Evolutionary conservation across 2,797 vertebrate genomes (phyloP).

Genomic region (Lateolabrax maculatus): DNA sequence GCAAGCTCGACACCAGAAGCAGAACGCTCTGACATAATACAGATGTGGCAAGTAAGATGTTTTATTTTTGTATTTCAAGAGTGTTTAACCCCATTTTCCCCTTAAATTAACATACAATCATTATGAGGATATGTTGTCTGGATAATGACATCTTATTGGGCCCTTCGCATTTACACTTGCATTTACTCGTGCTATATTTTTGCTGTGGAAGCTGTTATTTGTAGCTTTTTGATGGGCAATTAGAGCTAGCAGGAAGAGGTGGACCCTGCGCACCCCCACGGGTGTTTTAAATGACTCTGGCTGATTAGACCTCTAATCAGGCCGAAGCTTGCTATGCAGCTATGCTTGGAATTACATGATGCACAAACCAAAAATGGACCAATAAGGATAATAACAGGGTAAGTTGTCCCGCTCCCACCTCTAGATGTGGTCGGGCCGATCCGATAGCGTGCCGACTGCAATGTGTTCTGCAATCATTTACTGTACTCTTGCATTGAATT

Average conservation of each 20-base stretch:
- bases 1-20: not conserved
- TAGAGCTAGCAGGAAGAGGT: not conserved
- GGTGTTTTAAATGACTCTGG: no score
- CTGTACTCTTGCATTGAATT: not conserved
- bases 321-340: not conserved
- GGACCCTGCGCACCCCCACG: not conserved
- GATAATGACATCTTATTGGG: no score
- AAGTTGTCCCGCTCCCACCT: not conserved
- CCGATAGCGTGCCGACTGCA: not conserved
- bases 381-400: not conserved
- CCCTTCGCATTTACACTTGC: no score
- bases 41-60: not conserved
- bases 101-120: no score
- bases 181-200: no score
- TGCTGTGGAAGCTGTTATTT: no score
- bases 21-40: not conserved
- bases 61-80: not conserved
- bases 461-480: not conserved
- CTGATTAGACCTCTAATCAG: not conserved
- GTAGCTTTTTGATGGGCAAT: no score
- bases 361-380: not conserved
- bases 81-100: not conserved
- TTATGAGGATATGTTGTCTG: no score
- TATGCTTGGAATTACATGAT: not conserved
- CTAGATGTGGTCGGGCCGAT: not conserved